Base-by-base conservation (phyloP, 1,140 invertebrate genomes). In the Sycophaga agraensis region DNA sequence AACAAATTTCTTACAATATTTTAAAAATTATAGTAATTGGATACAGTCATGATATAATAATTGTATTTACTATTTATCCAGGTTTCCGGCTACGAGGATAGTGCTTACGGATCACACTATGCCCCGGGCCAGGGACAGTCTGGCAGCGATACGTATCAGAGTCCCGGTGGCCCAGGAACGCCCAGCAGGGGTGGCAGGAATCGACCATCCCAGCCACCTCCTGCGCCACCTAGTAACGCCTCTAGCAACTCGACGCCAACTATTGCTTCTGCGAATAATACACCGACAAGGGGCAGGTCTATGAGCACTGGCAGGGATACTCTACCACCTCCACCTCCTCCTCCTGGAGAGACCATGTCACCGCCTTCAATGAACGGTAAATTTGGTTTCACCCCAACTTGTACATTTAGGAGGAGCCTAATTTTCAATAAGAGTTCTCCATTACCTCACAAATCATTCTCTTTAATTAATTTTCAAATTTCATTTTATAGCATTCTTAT, bases 311-410 rank as follows among this genome's bases (percentile, higher is more conserved):
- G 84, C 59, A 82, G 90, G 57, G 90, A 92, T 65, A 87, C 86
- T 37, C 81, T 94, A 68, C 93, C 93, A 28, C 93, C 93, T n/a
- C 93, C 93, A 2, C 93, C 93, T 42, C 92, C 92, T 21, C 92
- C 92, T 49, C 89, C 90, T 9, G 81, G 83, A 65, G 81, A 85
- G 76, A 70, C 71, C 2, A 86, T 85, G 59, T 84, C 84, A 22
- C 81, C 83, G 54, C 83, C 83, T 51, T 68, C 79, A 28, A 79
- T 81, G 70, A 81, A 80, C 46, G 78, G 78, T 76, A 5, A 17
- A 19, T 45, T 35, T 37, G 17, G 3, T 43, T 24, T 24, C n/a
- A n/a, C n/a, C n/a, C n/a, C n/a, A n/a, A n/a, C n/a, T n/a, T n/a
- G n/a, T n/a, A n/a, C n/a, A n/a, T n/a, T n/a, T n/a, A n/a, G n/a